Evolutionary conservation across 2,113 vertebrate species (phyloP).

Genomic region (Onychorhynchus coronatus): DNA sequence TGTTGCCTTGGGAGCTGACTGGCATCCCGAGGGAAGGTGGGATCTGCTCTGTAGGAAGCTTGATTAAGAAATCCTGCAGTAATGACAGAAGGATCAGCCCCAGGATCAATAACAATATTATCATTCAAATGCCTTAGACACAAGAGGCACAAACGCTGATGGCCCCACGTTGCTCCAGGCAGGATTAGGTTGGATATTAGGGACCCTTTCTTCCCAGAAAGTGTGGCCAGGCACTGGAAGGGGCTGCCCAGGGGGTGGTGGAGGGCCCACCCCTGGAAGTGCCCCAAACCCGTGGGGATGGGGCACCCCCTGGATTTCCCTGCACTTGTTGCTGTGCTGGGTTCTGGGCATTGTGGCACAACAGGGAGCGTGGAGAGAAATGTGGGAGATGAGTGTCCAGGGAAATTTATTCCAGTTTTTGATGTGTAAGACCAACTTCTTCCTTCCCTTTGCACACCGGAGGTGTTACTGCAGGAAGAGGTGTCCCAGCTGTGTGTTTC

Average conservation of each 20-base stretch:
- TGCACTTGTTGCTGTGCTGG: accelerated
- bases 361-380: background rate
- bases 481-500: background rate
- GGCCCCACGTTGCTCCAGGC: background rate
- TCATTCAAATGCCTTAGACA: background rate
- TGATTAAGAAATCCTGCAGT: background rate
- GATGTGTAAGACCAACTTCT: background rate
- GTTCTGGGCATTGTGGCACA: background rate
- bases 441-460: background rate
- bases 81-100: background rate
- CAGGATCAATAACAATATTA: background rate
- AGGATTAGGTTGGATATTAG: background rate
- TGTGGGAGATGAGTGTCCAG: background rate
- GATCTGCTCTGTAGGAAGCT: background rate
- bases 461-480: background rate
- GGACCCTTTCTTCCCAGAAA: background rate
- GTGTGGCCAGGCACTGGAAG: background rate
- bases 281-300: background rate
- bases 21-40: background rate
- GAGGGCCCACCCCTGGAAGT: background rate
- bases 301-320: background rate
- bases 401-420: background rate
- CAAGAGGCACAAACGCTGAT: background rate
- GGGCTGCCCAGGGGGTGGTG: background rate
- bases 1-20: background rate